Evolutionary conservation across 2,888 invertebrate species (phyloP), one percentile per base, ranked within the genome.

Genomic region (Chymomyza amoena): DNA sequence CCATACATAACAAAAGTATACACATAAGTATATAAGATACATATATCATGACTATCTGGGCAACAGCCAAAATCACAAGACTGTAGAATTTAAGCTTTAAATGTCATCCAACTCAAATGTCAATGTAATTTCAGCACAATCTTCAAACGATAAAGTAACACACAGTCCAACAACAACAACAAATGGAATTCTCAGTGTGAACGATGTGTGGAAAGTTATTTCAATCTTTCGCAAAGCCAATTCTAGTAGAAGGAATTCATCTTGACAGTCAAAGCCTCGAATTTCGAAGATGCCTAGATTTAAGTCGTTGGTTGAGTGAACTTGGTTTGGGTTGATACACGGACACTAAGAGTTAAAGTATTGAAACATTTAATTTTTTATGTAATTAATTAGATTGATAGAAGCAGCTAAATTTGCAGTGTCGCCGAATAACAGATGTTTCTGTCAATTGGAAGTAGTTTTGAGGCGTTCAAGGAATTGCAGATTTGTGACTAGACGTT

Each of bases 41-140:
- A 54, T 54, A 54, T 20, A 20, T 54, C 16, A 54, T 54, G 54
- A 16, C 54, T 54, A 54, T 54, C 54, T 54, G 54, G 20, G 9
- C 54, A 45, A 45, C 4, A 45, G 39, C 39, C 39, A 45, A 45
- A 45, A 45, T 45, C 39, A 45, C 39, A 45, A 3, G 39, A 45
- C 39, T 13, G 16, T 54, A 15, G 16, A 20, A 60, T 60, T 25
- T 60, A 60, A 60, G 60, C 16, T 16, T 16, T 32, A 60, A n/a
- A 39, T 60, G 60, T 36, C 60, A 60, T 15, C 36, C n/a, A 32
- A 18, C 18, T 60, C 15, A 60, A 36, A 60, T 25, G 57, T 57
- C 57, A 57, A 60, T 60, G 15, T 60, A 36, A 32, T 60, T 60
- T 36, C 13, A 16, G 39, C 39, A 45, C 13, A 45, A 45, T 45